phyloP scores from a whole-genome alignment of 2,888 invertebrate genomes.

The Ornithoptera priamus region DNA sequence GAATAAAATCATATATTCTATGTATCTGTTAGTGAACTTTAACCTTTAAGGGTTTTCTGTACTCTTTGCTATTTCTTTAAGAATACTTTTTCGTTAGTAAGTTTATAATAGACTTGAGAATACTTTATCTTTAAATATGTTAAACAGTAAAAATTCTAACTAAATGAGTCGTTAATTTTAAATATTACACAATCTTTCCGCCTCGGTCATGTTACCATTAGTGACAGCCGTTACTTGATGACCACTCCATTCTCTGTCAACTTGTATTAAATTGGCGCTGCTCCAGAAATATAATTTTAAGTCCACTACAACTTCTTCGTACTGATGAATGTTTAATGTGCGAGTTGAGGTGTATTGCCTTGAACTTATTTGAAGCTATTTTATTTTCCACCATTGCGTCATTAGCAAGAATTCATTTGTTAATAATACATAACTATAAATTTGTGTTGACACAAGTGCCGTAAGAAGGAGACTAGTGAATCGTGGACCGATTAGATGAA shows the following conservation, averaged over 20 bases:
- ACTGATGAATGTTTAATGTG: slow-evolving; percentile 29
- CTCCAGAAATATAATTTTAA: slow-evolving; percentile 30
- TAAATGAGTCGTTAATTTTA: slow-evolving; percentile 25
- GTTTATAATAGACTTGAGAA: neutral
- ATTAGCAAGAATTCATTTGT: no score
- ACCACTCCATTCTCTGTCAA: slow-evolving; percentile 28
- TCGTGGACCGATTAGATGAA: no score
- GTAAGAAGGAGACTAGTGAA: no score
- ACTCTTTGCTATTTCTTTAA: no score
- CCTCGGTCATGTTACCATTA: slow-evolving; percentile 27
- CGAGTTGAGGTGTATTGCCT: neutral
- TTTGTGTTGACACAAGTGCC: no score
- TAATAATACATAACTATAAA: no score
- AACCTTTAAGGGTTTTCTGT: neutral
- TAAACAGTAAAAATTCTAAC: slow-evolving; percentile 9
- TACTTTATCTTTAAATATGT: neutral
- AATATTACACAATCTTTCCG: slow-evolving; percentile 26
- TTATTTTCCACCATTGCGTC: no score
- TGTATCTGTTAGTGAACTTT: neutral
- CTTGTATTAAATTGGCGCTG: slow-evolving; percentile 30
- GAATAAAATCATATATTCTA: neutral
- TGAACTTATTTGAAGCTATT: neutral
- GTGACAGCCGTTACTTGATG: slow-evolving; percentile 30
- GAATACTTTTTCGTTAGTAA: no score
- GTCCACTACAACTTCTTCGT: slow-evolving; percentile 20